These are phyloP conservation scores for Lasioglossum baleicum DNA, from an alignment of 1,140 invertebrate genomes.

Conservation along the genomic window DNA sequence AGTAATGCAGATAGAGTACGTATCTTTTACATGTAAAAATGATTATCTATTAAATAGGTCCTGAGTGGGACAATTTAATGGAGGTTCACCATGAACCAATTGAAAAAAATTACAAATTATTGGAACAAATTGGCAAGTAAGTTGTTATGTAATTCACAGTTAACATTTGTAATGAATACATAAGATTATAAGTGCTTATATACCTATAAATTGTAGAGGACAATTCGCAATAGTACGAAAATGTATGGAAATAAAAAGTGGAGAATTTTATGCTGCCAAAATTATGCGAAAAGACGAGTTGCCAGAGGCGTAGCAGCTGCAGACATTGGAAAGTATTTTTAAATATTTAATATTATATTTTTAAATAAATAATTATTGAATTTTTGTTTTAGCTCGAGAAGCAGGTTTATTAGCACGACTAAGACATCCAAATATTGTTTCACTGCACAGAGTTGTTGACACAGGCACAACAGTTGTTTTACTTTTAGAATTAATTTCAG, in stretches of 20 bases:
- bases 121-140: conserved; percentile 84
- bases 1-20: no score
- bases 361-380: conserved; percentile 6
- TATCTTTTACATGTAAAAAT: no score
- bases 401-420: conserved; percentile 83
- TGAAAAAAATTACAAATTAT: conserved; percentile 82
- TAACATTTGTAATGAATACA: conserved; percentile 12
- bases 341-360: background rate
- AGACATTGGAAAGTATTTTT: conserved; percentile 78
- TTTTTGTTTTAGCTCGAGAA: conserved; percentile 79
- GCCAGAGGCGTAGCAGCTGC: conserved; percentile 80
- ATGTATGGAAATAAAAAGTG: conserved; percentile 82
- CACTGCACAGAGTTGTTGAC: conserved; percentile 84
- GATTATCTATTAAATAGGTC: conserved; percentile 69
- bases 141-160: conserved; percentile 51
- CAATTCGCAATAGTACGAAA: conserved; percentile 87
- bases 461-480: conserved; percentile 83
- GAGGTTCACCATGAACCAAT: conserved; percentile 82
- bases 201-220: conserved; percentile 79
- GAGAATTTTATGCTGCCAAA: conserved; percentile 85
- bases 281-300: conserved; percentile 84
- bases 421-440: conserved; percentile 83
- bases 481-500: conserved; percentile 83
- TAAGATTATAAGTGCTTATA: conserved; percentile 6
- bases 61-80: conserved; percentile 78